Conservation (phyloP, 2,113 vertebrate species). For the Suncus etruscus region DNA sequence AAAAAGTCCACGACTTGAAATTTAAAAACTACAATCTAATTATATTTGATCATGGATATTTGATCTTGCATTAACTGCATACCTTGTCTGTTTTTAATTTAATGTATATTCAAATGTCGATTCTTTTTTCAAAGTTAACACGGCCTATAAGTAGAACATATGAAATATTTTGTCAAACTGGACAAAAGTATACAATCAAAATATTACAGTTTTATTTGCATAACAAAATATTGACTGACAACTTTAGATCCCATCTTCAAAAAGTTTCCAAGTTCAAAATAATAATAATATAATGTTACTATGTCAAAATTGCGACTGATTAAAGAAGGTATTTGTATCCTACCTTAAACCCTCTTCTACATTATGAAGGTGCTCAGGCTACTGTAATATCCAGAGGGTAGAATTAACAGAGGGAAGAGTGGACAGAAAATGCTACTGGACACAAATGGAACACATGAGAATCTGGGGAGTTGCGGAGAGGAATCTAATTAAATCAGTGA, state of each 20-base stretch:
- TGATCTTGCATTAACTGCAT: background rate
- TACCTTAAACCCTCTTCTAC: background rate
- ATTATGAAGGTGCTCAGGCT: background rate
- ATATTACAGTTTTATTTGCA: background rate
- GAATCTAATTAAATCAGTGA: background rate
- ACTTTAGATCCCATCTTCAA: background rate
- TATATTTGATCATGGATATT: fast-evolving
- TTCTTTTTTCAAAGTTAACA: background rate
- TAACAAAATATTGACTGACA: background rate
- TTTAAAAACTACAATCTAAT: background rate
- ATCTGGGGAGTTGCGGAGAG: background rate
- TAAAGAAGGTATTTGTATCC: background rate
- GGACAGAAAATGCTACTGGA: background rate
- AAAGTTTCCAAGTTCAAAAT: background rate
- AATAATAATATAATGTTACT: background rate
- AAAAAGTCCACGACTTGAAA: background rate
- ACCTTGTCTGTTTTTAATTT: background rate
- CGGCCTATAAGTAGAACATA: background rate
- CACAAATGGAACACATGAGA: background rate
- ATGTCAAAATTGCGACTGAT: background rate
- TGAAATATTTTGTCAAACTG: background rate
- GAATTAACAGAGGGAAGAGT: background rate
- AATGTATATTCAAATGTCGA: background rate
- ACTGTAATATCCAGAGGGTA: background rate
- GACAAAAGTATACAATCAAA: background rate